Evolutionary conservation across 1,140 invertebrate genomes (phyloP).

Genomic region (Chlorops oryzae): DNA sequence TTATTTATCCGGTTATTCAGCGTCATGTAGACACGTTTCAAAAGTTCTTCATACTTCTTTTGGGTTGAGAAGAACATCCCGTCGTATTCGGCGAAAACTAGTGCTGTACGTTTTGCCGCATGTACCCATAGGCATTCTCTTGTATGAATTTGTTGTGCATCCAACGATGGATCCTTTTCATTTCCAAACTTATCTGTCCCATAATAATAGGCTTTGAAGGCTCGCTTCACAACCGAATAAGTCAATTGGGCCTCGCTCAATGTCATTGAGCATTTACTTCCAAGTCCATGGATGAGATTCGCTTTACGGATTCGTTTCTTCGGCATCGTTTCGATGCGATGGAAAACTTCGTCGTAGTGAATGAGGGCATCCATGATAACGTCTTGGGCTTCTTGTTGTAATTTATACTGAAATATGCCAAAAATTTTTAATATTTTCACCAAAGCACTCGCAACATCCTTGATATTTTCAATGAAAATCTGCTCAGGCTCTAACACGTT

Average conservation of each 20-base stretch:
- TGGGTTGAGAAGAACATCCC: conserved; percentile 31
- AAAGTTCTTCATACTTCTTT: conserved; percentile 22
- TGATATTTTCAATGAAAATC: no score
- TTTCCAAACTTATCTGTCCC: conserved; percentile 17
- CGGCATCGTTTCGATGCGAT: conserved; percentile 26
- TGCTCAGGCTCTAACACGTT: no score
- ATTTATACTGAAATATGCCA: no score
- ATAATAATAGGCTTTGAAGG: conserved; percentile 35
- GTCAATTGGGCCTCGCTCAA: conserved; percentile 34
- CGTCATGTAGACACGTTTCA: conserved; percentile 32
- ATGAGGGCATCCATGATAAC: conserved; percentile 23
- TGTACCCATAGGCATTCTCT: conserved; percentile 36
- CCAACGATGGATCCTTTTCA: conserved; percentile 25
- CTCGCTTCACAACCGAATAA: conserved; percentile 34
- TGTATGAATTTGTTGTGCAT: conserved; percentile 23
- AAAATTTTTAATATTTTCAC: no score
- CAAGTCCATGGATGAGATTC: conserved; percentile 32
- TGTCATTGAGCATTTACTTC: conserved; percentile 25
- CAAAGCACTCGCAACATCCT: no score
- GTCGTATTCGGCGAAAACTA: conserved; percentile 24
- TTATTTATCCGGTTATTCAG: conserved; percentile 18
- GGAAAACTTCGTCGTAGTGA: conserved; percentile 30
- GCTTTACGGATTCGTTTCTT: conserved; percentile 34
- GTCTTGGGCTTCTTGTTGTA: conserved; percentile 12
- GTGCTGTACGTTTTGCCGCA: conserved; percentile 29